Base-by-base conservation (phyloP, 2,113 vertebrate genomes). In the Helogale parvula region DNA sequence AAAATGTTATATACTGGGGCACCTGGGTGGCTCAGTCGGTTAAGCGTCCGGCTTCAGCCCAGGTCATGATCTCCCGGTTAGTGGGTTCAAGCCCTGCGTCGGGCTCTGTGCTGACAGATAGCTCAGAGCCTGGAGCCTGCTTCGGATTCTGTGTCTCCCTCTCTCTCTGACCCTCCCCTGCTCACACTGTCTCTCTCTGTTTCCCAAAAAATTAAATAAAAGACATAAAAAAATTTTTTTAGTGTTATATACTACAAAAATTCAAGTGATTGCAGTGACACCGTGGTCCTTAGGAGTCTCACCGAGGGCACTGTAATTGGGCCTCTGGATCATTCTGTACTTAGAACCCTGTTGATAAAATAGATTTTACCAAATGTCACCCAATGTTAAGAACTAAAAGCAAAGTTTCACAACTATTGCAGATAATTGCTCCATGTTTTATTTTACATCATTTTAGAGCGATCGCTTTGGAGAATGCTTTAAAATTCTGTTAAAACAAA, bases 361-460 rank as follows among this genome's bases (percentile, higher is more conserved):
- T 11, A 65, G 16, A 50, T 91, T 85, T 84, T 94, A 88, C 65
- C 65, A 88, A 92, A 90, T 85, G 15, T 38, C 3, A 52, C 27
- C 60, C 74, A 79, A 80, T 92, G 41, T 80, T 57, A 88, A 86
- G 47, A 66, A 50, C 27, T 29, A 45, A 82, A 66, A 94, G 38
- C 82, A 83, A 85, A 81, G 23, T 80, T 93, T 85, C 47, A 54
- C 54, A 92, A 93, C 63, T 41, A 85, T 17, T 77, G 27, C 33
- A 90, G 33, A 68, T 69, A 47, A 84, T 80, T 81, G 23, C n/a
- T 74, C 29, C 45, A 68, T 31, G 35, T 89, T 72, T 81, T 14
- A 68, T 87, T 91, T 97, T 81, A 68, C 38, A 88, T 83, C 17
- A 60, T 87, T 93, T 97, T 81, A 68, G 23, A 84, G n/a, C 35